These are phyloP conservation scores for Drosophila seguyi DNA, from an alignment of 1,140 invertebrate species.

Conservation along the genomic window DNA sequence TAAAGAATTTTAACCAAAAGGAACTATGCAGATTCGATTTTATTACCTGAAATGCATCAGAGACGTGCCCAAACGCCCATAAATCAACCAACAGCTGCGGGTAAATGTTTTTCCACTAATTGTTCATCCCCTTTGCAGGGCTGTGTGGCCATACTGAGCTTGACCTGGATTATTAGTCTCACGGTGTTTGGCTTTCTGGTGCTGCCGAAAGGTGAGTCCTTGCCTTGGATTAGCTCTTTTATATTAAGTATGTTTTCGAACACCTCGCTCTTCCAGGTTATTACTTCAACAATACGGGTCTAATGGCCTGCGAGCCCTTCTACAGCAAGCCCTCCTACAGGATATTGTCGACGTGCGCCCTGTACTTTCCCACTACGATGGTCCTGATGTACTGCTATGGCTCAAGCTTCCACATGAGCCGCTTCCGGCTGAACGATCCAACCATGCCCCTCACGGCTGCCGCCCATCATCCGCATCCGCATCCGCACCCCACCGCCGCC, in stretches of 20 bases:
- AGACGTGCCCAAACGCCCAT: slow-evolving; percentile 39
- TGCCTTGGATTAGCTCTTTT: slow-evolving; percentile 7
- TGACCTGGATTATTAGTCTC: slow-evolving; percentile 93
- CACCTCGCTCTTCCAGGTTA: slow-evolving; percentile 86
- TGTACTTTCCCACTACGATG: slow-evolving; percentile 95
- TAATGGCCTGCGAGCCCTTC: slow-evolving; percentile 94
- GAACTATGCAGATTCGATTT: background rate
- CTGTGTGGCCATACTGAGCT: slow-evolving; percentile 92
- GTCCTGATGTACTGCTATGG: slow-evolving; percentile 95
- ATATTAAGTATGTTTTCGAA: slow-evolving; percentile 17
- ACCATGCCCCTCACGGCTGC: slow-evolving; percentile 84
- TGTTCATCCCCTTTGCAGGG: slow-evolving; percentile 87
- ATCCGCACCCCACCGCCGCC: slow-evolving; percentile 61
- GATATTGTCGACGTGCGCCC: slow-evolving; percentile 92
- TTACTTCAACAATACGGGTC: slow-evolving; percentile 93
- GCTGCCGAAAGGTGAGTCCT: slow-evolving; percentile 88
- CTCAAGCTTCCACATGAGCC: slow-evolving; percentile 94
- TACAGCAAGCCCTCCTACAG: slow-evolving; percentile 90
- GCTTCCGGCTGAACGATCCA: slow-evolving; percentile 89
- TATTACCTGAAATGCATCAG: slow-evolving; percentile 6
- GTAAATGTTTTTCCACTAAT: slow-evolving; percentile 19
- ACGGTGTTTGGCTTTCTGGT: slow-evolving; percentile 92
- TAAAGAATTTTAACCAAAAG: background rate
- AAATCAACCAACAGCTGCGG: slow-evolving; percentile 53
- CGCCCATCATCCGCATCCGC: slow-evolving; percentile 77